Base-by-base conservation (phyloP, 2,113 vertebrate species). In the Centropus bengalensis region DNA sequence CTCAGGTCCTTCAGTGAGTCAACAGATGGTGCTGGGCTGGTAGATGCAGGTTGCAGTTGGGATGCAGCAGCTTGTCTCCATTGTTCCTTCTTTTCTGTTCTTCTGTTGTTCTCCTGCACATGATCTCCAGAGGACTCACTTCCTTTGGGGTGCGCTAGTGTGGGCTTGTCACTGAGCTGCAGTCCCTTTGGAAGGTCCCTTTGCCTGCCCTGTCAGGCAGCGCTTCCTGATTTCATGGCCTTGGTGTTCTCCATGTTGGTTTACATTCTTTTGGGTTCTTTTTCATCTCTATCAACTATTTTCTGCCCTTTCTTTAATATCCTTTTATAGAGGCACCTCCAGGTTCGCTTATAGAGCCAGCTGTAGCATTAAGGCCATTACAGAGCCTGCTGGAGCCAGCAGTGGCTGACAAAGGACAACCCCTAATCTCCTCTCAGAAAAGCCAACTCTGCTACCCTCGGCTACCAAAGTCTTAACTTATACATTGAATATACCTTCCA, bases 361-460 rank as follows among this genome's bases (percentile, higher is more conserved):
- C 28, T 60, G 47, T 49, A 49, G 10, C 47, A 8, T 4, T 12
- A 7, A 23, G 14, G n/a, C 18, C 9, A 28, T 8, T 74, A n/a
- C n/a, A 36, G 55, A 69, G 2, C 6, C 26, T 3, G 1, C 4
- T 80, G 23, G 27, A 82, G 54, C 5, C 8, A 2, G 2, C 5
- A 81, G 8, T 62, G 8, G 32, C 32, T 77, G 59, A 7, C 8
- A 82, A 74, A 89, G 5, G 10, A 49, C 38, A 49, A 15, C 1
- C 3, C 3, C 10, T 38, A 8, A 27, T 5, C 12, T 74, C 54
- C 49, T 82, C 44, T 26, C 5, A 30, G 58, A 30, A 6, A 54
- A 11, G 59, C 40, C 16, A 66, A 5, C 33, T 5, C 20, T 76
- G 14, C 6, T 67, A 33, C 23, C 19, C 10, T 3, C 2, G 5